Conservation (phyloP, 2,113 vertebrate species). For the Nibea albiflora region DNA sequence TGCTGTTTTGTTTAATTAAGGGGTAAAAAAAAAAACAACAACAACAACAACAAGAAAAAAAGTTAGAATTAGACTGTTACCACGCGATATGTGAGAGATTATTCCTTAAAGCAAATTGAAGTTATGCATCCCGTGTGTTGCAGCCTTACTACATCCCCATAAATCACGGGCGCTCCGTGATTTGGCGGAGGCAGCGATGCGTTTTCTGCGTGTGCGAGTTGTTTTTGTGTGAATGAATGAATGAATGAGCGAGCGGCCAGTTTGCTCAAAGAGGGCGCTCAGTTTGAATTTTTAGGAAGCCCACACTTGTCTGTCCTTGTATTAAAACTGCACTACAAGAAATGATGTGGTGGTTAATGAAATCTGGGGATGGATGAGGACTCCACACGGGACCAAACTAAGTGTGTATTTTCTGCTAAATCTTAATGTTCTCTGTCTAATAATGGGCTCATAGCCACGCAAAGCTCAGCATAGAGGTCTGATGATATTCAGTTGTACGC, state of each 20-base stretch:
- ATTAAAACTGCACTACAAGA: not conserved
- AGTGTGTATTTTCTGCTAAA: not conserved
- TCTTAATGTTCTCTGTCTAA: not conserved
- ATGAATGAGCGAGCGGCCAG: slow-evolving; percentile 23
- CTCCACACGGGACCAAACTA: no score
- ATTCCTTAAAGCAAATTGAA: not conserved
- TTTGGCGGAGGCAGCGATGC: not conserved
- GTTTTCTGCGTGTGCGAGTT: not conserved
- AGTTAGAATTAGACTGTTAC: not conserved
- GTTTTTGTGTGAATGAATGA: slow-evolving; percentile 39
- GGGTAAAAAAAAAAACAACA: not conserved
- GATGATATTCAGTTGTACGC: not conserved
- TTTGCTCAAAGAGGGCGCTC: not conserved
- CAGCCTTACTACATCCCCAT: not conserved
- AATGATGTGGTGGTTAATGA: not conserved
- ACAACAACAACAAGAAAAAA: no score
- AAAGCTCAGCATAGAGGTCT: not conserved
- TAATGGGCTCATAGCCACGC: not conserved
- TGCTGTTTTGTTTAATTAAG: not conserved
- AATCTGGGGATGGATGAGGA: not conserved
- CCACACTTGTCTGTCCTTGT: not conserved
- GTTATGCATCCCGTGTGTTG: fast-evolving
- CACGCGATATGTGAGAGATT: not conserved
- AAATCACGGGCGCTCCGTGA: slow-evolving; percentile 24
- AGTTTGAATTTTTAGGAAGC: not conserved